A percentile compares a stretch with the other conserved stretches of the same genome.
Conservation (phyloP, 2,888 invertebrate genomes). For the Mythimna albipuncta region DNA sequence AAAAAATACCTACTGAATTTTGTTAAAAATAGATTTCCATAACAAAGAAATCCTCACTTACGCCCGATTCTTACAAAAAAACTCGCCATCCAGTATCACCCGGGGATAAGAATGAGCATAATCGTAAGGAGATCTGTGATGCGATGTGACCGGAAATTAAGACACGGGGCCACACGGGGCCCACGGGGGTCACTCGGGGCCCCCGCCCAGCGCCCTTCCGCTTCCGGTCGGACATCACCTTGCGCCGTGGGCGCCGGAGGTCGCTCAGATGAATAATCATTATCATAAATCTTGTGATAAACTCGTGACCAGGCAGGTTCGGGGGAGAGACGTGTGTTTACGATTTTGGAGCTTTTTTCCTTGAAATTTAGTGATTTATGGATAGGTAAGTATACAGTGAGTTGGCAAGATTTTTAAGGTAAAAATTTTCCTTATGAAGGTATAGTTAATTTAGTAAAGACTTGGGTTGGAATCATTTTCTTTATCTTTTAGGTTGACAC, state of each 20-base stretch:
- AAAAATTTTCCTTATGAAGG: neutral
- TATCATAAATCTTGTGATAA: conserved; percentile 72
- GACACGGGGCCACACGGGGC: conserved; percentile 79
- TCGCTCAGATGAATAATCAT: conserved; percentile 76
- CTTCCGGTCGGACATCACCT: conserved; percentile 85
- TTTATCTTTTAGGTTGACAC: too few species aligned
- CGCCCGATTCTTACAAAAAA: conserved; percentile 48
- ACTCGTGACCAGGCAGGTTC: conserved; percentile 42
- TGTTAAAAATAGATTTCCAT: neutral
- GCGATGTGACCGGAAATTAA: conserved; percentile 88
- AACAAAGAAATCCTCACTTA: neutral
- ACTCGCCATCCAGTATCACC: conserved; percentile 50
- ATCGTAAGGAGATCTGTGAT: conserved; percentile 81
- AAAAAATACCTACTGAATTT: neutral
- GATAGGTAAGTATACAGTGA: conserved; percentile 8
- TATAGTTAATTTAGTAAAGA: neutral
- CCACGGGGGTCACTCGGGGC: conserved; percentile 43
- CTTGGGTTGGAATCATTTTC: too few species aligned
- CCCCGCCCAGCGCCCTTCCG: conserved; percentile 72
- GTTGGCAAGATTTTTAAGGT: neutral
- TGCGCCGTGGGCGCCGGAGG: conserved; percentile 76
- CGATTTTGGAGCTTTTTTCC: conserved; percentile 9
- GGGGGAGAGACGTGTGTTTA: conserved; percentile 37
- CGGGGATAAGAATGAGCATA: conserved; percentile 66
- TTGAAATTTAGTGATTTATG: conserved; percentile 37